phyloP scores from a whole-genome alignment of 2,888 invertebrate species.

The Omphaloscelis lunosa region DNA sequence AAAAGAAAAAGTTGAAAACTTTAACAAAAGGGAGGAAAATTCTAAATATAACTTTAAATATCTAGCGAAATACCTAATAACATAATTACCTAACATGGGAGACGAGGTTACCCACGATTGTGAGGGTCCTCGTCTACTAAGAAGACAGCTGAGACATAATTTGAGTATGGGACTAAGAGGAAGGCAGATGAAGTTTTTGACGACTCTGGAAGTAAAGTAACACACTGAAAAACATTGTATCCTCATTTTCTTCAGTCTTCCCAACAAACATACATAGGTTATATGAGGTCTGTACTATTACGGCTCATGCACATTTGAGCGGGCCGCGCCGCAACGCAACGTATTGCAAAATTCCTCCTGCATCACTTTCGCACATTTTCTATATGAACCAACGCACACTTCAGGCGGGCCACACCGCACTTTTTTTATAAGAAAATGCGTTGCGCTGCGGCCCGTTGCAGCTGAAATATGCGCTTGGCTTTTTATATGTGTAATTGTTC shows the following conservation, averaged over 20 bases:
- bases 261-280: background rate
- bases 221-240: background rate
- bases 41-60: background rate
- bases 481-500: background rate
- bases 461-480: background rate
- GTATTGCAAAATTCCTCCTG: background rate
- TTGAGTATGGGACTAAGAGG: background rate
- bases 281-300: background rate
- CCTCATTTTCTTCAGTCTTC: background rate
- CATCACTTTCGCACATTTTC: background rate
- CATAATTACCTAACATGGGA: background rate
- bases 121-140: background rate
- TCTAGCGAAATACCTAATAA: background rate
- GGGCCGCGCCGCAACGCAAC: background rate
- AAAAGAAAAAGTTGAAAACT: background rate
- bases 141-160: background rate
- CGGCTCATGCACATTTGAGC: background rate
- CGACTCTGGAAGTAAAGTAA: background rate
- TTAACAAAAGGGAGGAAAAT: background rate
- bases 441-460: background rate
- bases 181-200: background rate
- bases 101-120: background rate
- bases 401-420: too few relatives aligned
- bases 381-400: background rate
- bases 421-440: background rate